Evolutionary conservation across 1,140 invertebrate species (phyloP).

Genomic region (Archivesica marissinica): DNA sequence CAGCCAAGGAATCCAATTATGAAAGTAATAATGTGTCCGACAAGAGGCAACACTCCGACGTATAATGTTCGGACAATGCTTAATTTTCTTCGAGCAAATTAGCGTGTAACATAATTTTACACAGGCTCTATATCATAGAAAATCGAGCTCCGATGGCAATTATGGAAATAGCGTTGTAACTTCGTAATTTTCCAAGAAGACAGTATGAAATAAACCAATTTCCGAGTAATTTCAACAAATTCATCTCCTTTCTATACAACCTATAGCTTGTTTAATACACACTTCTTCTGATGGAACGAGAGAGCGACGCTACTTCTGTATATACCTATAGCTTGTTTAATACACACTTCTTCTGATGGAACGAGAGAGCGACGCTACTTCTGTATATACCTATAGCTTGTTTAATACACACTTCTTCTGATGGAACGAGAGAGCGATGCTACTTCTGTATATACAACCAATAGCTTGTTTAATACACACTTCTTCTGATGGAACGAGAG

Average conservation of each 20-base stretch:
- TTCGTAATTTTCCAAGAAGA: neutral
- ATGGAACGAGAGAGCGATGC: too few relatives aligned
- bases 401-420: too few relatives aligned
- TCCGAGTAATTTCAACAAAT: constrained; percentile 23
- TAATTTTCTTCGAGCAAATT: constrained; percentile 11
- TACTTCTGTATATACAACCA: too few relatives aligned
- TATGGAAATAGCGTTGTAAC: neutral
- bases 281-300: too few relatives aligned
- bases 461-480: too few relatives aligned
- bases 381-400: too few relatives aligned
- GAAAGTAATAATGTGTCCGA: neutral
- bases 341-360: too few relatives aligned
- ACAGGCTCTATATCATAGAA: neutral
- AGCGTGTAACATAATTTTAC: constrained; percentile 12
- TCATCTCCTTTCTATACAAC: neutral
- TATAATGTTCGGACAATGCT: neutral
- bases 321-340: too few relatives aligned
- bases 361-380: too few relatives aligned
- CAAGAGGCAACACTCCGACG: neutral
- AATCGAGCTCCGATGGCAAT: neutral
- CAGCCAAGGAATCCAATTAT: constrained; percentile 26
- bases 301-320: too few relatives aligned
- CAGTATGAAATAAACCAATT: constrained; percentile 25
- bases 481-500: too few relatives aligned
- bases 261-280: too few relatives aligned